Evolutionary conservation across 2,113 vertebrate genomes (phyloP), one percentile per base, ranked within the genome.

Genomic region (Corythoichthys intestinalis): DNA sequence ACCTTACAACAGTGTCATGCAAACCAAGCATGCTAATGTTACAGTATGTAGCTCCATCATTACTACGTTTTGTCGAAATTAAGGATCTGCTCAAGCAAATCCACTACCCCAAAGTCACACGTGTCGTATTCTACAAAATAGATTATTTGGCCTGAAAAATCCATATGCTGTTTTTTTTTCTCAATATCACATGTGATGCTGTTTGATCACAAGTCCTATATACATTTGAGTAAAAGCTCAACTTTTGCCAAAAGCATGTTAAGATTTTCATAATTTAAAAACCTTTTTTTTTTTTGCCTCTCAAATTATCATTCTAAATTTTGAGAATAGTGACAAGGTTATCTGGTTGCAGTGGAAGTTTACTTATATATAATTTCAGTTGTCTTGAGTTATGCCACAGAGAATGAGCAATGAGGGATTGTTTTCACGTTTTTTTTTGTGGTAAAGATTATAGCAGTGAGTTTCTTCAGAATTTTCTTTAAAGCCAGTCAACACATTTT

Each of bases 1-100:
- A 47, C 52, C 75, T 38, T 48, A 46, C 35, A 78, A 3, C 52
- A 60, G 64, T 53, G 65, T 50, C 4, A 39, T 11, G 13, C 70
- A 28, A 50, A 38, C 4, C 15, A 6, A 41, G 44, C 44, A 72
- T 57, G 62, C 6, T 20, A 47, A 58, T 61, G 38, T 39, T 49
- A 62, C 67, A 79, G 48, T 37, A n/a, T 46, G 13, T 48, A 71
- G 48, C 46, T 62, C 20, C 6, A 17, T 38, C 47, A 62, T 38
- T 28, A 52, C 34, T 65, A 28, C 63, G 69, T 8, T 12, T 46
- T 41, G 59, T 44, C 9, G 11, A 44, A 11, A 20, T 62, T 56
- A 7, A 28, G 52, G 52, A n/a, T 17, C n/a, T 53, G n/a, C 5
- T 53, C 2, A 53, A n/a, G 52, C 17, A 20, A 54, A 9, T 28